phyloP scores from a whole-genome alignment of 2,113 vertebrate species.

The Kobus ellipsiprymnus region DNA sequence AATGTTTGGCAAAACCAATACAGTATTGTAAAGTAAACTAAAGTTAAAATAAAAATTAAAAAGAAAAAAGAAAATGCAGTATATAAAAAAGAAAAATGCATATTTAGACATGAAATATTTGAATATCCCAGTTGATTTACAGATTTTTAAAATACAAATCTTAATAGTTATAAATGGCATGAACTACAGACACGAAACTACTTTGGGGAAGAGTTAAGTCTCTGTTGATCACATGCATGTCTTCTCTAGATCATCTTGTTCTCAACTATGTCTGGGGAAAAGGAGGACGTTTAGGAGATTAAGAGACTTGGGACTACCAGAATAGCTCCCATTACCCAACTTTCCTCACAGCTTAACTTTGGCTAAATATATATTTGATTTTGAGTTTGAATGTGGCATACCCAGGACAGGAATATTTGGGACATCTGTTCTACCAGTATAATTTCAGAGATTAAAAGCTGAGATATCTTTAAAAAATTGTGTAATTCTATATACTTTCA shows the following conservation, averaged over 20 bases:
- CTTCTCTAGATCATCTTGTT: not conserved
- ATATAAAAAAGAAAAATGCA: not conserved
- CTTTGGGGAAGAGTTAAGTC: not conserved
- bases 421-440: conserved; percentile 44
- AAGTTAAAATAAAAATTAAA: too few relatives aligned
- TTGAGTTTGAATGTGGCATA: conserved; percentile 9
- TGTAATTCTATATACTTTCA: conserved; percentile 1
- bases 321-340: not conserved
- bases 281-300: not conserved
- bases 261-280: not conserved
- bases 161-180: not conserved
- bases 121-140: not conserved
- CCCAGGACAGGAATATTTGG: conserved; percentile 25
- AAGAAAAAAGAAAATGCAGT: too few relatives aligned
- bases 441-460: conserved; percentile 16
- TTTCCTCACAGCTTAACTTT: conserved; percentile 9
- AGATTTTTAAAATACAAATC: not conserved
- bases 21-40: too few relatives aligned
- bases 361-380: conserved; percentile 6
- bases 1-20: too few relatives aligned
- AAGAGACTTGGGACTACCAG: not conserved
- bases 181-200: not conserved
- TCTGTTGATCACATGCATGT: not conserved
- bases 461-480: conserved; percentile 13
- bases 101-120: not conserved